Base-by-base conservation (phyloP, 2,797 vertebrate species). In the Arremon aurantiirostris region DNA sequence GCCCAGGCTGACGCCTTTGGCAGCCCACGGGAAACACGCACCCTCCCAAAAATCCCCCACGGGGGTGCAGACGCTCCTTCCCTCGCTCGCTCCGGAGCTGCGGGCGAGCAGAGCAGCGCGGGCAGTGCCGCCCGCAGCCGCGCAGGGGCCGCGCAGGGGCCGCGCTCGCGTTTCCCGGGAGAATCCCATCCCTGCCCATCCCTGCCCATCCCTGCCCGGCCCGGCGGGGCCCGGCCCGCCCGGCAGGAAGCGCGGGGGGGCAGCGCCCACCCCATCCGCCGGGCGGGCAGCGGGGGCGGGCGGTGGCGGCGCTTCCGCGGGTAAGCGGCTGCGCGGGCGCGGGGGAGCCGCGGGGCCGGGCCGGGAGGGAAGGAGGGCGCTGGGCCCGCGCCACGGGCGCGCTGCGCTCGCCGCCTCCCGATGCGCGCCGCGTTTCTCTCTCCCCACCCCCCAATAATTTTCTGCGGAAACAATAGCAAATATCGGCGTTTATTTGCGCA, bases 231-330 rank as follows among this genome's bases (percentile, higher is more conserved):
- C 50, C 68, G 11, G 50, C 19, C 77, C 10, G 52, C 53, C 14
- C 57, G 59, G 79, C 64, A 90, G 90, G 94, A 90, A 90, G 91
- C 87, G 83, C 50, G 68, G 86, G 73, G 63, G 73, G 39, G 69
- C 80, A 42, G 87, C 66, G 80, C 83, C 93, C 93, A 81, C 90
- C 93, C 79, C 83, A 93, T 93, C 93, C 87, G 87, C 65, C 90
- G 69, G 66, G 73, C 56, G 28, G 82, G 71, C 49, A 77, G 76
- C 82, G 75, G 65, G 65, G 66, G 60, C 64, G 84, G 84, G 88
- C 88, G 84, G 68, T n/a, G 10, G 70, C 85, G 39, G 84, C 68
- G 90, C 50, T 55, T 70, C 68, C 50, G 68, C 50, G 69, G 69
- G 69, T 71, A 42, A 71, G 69, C 69, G 68, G 69, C 69, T 71